Evolutionary conservation across 2,113 vertebrate species (phyloP).

Genomic region (Pterophyllum scalare): DNA sequence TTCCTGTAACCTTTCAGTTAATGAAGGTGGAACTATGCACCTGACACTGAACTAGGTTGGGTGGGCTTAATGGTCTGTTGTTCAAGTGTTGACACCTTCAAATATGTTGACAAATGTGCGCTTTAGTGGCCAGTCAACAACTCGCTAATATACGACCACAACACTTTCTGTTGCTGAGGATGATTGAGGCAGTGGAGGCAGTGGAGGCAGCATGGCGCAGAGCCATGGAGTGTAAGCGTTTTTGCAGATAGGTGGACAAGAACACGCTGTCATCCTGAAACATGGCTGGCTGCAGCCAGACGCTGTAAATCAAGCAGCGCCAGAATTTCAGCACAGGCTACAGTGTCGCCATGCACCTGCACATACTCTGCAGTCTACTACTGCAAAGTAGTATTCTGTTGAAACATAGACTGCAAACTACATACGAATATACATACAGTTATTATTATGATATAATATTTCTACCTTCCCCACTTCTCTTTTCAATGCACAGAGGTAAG

Average conservation of each 20-base stretch:
- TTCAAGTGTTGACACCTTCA: conserved; percentile 77
- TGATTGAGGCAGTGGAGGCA: conserved; percentile 50
- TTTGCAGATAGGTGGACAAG: conserved; percentile 75
- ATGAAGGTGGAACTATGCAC: conserved; percentile 28
- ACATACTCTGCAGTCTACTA: conserved; percentile 26
- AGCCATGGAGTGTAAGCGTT: conserved; percentile 58
- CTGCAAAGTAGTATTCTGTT: conserved; percentile 1
- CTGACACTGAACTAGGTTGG: conserved; percentile 43
- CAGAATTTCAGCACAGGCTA: conserved; percentile 66
- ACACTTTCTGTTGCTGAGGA: conserved; percentile 43
- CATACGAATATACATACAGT: not conserved
- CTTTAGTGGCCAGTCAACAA: conserved; percentile 79
- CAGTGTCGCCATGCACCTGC: conserved; percentile 63
- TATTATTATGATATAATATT: not conserved
- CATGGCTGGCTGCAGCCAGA: conserved; percentile 65
- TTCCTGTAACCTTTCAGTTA: conserved; percentile 30
- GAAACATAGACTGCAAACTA: not conserved
- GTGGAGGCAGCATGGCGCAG: conserved; percentile 52
- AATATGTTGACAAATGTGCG: conserved; percentile 81
- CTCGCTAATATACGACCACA: conserved; percentile 75
- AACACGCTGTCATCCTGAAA: conserved; percentile 70
- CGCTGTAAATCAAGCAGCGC: conserved; percentile 71
- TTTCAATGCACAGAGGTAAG: not conserved
- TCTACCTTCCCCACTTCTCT: not conserved
- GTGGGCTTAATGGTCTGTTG: conserved; percentile 60